Evolutionary conservation across 2,888 invertebrate genomes (phyloP).

Genomic region (Desoria tigrina): DNA sequence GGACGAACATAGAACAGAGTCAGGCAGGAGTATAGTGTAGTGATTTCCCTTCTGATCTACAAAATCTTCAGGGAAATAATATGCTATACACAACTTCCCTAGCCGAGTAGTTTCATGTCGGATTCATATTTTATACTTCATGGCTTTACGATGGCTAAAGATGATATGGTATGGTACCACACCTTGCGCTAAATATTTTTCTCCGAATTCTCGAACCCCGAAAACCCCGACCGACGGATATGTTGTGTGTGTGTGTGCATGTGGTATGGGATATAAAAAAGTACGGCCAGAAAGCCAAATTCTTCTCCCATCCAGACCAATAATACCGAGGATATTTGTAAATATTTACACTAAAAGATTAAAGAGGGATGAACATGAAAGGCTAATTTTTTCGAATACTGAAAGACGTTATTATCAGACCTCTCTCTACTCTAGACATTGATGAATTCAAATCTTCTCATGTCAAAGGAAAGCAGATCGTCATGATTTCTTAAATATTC

Average conservation of each 20-base stretch:
- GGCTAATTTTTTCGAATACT: too few species aligned
- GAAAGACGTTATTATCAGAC: too few species aligned
- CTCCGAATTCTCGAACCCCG: background rate
- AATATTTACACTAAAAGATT: slow-evolving; percentile 25
- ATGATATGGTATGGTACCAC: slow-evolving; percentile 8
- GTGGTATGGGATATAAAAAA: slow-evolving; percentile 2
- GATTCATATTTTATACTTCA: slow-evolving; percentile 23
- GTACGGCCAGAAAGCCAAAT: too few species aligned
- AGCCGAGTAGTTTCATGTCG: slow-evolving; percentile 18
- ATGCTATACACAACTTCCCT: slow-evolving; percentile 14
- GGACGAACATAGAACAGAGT: background rate
- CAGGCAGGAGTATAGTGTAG: slow-evolving; percentile 18
- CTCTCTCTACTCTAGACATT: too few species aligned
- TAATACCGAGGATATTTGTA: slow-evolving; percentile 2
- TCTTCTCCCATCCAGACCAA: too few species aligned
- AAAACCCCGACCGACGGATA: too few species aligned
- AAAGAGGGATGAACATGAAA: slow-evolving; percentile 1
- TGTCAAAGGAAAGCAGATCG: too few species aligned
- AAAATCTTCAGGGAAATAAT: slow-evolving; percentile 42
- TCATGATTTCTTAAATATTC: too few species aligned
- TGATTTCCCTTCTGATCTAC: slow-evolving; percentile 50
- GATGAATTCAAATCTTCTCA: too few species aligned
- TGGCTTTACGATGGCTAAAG: background rate
- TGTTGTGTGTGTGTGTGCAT: background rate
- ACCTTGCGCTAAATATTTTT: slow-evolving; percentile 7